These are phyloP conservation scores for Deilephila porcellus DNA, from an alignment of 2,888 invertebrate species.

Conservation along the genomic window DNA sequence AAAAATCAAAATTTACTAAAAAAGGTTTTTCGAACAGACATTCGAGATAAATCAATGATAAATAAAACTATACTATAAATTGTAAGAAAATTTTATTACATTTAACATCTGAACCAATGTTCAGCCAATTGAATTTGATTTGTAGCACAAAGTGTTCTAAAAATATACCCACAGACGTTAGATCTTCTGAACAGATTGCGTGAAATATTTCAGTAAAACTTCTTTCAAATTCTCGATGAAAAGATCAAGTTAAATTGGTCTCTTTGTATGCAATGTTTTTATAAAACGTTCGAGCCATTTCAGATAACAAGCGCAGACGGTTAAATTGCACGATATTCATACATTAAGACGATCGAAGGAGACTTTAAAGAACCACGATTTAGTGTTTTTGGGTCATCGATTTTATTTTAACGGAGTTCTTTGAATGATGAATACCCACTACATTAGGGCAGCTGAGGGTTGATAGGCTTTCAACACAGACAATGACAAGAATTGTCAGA, in stretches of 20 bases:
- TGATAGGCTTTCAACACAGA: no score
- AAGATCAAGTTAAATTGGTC: not conserved
- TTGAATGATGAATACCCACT: no score
- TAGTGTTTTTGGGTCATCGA: not conserved
- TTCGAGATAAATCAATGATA: no score
- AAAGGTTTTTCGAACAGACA: no score
- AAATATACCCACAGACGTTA: not conserved
- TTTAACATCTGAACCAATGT: not conserved
- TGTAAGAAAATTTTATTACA: not conserved
- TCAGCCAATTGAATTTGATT: not conserved
- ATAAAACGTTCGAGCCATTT: not conserved
- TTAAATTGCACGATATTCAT: not conserved
- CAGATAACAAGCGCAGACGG: not conserved
- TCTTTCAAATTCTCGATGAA: not conserved
- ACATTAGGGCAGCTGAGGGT: no score
- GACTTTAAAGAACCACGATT: not conserved
- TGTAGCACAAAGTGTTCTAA: not conserved
- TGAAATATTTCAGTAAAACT: not conserved
- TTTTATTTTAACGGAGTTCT: no score
- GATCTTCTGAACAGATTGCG: not conserved
- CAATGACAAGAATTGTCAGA: no score
- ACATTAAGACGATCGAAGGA: not conserved
- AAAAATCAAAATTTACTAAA: no score
- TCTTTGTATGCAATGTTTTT: not conserved
- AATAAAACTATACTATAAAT: not conserved